Evolutionary conservation across 2,797 vertebrate species (phyloP).

Genomic region (Sebastes taczanowskii): DNA sequence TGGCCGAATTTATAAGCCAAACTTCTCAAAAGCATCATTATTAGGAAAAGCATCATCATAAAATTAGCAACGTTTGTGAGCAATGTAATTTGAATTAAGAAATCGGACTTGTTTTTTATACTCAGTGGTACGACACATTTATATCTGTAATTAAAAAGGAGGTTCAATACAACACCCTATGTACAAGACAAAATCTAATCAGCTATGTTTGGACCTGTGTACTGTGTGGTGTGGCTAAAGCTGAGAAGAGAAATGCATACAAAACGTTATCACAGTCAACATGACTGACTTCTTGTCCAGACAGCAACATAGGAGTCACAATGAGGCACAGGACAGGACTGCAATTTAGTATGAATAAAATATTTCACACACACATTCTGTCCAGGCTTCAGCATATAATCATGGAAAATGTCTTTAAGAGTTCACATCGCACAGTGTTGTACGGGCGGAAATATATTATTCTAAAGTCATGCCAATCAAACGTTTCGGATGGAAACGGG

Average conservation of each 20-base stretch:
- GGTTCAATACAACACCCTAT: too few species aligned
- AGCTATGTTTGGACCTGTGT: neutral
- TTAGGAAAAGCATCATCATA: neutral
- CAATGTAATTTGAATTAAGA: too few species aligned
- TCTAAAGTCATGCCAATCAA: slow-evolving; percentile 58
- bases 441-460: slow-evolving; percentile 57
- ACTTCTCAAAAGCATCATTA: neutral
- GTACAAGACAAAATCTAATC: neutral
- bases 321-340: neutral
- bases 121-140: too few species aligned
- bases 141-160: too few species aligned
- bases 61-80: neutral
- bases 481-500: slow-evolving; percentile 52
- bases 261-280: neutral
- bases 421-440: slow-evolving; percentile 41
- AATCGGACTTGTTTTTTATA: too few species aligned
- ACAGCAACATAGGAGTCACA: slow-evolving; percentile 8
- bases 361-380: slow-evolving; percentile 6
- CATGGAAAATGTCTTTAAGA: slow-evolving; percentile 55
- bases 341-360: slow-evolving; percentile 34
- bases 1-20: neutral
- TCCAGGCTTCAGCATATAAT: slow-evolving; percentile 9
- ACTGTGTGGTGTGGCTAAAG: neutral
- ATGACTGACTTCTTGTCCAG: neutral
- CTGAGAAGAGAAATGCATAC: neutral